Percentiles rank a stretch among this genome's conserved stretches.
These are phyloP conservation scores for Pangasius macronema DNA, from an alignment of 2,797 vertebrate genomes.

Conservation along the genomic window DNA sequence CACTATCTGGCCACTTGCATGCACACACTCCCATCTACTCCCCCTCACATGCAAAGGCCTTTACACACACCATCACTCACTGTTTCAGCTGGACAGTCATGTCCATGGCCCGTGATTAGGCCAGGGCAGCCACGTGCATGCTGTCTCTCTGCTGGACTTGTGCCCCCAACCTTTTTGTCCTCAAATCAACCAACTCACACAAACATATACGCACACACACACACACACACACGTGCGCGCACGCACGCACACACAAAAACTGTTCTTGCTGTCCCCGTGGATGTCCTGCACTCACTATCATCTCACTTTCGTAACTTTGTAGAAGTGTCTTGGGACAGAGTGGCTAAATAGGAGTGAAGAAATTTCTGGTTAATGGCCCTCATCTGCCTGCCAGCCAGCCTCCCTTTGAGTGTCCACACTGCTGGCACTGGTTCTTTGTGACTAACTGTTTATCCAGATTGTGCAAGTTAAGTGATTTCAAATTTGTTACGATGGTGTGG, in stretches of 20 bases:
- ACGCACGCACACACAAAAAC: conserved; percentile 12
- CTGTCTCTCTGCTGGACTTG: conserved; percentile 32
- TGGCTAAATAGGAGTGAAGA: conserved; percentile 55
- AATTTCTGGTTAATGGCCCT: conserved; percentile 44
- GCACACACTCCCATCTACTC: not conserved
- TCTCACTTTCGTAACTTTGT: conserved; percentile 45
- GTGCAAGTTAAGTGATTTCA: conserved; percentile 51
- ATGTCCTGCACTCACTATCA: conserved; percentile 24
- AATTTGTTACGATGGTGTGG: conserved; percentile 30
- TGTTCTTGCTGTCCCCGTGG: conserved; percentile 29
- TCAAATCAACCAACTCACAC: conserved; percentile 36
- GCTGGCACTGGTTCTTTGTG: conserved; percentile 33
- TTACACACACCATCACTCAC: conserved; percentile 5
- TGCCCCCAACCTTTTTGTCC: conserved; percentile 21
- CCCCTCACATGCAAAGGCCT: not conserved
- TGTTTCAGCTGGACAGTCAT: conserved; percentile 31
- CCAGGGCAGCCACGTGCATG: conserved; percentile 21
- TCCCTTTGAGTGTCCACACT: conserved; percentile 43
- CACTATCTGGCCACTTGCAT: not conserved
- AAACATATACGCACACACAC: not conserved
- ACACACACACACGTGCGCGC: conserved; percentile 4
- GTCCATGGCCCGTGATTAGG: conserved; percentile 21
- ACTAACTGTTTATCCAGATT: conserved; percentile 56
- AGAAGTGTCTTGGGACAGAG: conserved; percentile 47
- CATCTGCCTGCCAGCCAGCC: conserved; percentile 44